Evolutionary conservation across 1,140 invertebrate species (phyloP), one percentile per base, ranked within the genome.

Genomic region (Rhynchophorus ferrugineus): DNA sequence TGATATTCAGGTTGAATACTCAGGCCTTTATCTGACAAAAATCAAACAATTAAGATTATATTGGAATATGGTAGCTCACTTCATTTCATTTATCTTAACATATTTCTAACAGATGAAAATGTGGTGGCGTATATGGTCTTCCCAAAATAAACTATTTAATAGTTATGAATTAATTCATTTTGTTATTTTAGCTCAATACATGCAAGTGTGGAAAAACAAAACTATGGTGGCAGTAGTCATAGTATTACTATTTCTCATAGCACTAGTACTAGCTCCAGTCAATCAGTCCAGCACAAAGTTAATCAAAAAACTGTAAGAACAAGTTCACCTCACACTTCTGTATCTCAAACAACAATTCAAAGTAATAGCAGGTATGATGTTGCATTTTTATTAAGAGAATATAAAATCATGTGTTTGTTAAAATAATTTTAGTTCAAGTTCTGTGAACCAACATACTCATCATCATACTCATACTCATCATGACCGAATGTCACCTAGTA

Each of bases 221-320:
- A 73, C 11, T 76, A 72, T 53, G 75, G 77, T 42, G 75, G 77
- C 44, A 70, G 68, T 11, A 75, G 75, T 8, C 71, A 74, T 16
- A 77, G 77, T 13, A 73, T 81, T 37, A 80, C 79, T 3, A 80
- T 82, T 59, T 80, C 78, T 3, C 80, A 82, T 62, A 80, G 79
- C 5, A 79, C 78, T 9, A 79, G 77, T 24, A 80, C 78, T 20
- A 80, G 77, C 68, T 77, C 73, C 38, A 78, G 72, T 58, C 78
- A 73, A 62, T 78, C 77, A 34, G 77, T 69, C 11, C 66, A 69
- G 53, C 65, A 68, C 43, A 69, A 69, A 47, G 64, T 69, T 6
- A 69, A 69, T 49, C 66, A 69, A 46, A 69, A 69, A 39, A 66
- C 63, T 9, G 59, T 69, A 9, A 47, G 77, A 57, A 74, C 75